Evolutionary conservation across 2,888 invertebrate genomes (phyloP), one percentile per base, ranked within the genome.

Genomic region (Caenorhabditis drosophilae): DNA sequence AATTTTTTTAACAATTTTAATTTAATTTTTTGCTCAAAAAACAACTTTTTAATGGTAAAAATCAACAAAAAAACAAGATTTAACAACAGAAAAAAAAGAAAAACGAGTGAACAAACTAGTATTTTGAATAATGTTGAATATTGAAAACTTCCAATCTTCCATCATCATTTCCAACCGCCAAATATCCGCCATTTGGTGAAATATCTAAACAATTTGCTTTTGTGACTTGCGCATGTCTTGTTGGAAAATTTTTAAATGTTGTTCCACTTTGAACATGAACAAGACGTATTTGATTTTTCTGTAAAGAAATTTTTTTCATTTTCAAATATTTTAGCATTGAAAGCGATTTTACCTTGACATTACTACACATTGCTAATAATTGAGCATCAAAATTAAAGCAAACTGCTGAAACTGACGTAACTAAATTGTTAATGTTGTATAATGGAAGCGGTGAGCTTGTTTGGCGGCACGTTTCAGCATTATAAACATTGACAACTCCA

Each of bases 401-500:
- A 12, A 69, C 46, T 9, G 68, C 51, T 2, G 68, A 67, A 16
- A 68, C 63, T 11, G 46, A 20, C 1, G 68, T 72, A 2, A 59
- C 45, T 20, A 72, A 53, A 23, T 62, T 61, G 40, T 53, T 49
- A 18, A 63, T 48, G 20, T 55, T 61, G 47, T 66, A 67, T 6
- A 69, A 40, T 2, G 72, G 69, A 2, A 36, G 55, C 18, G 72
- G 72, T 20, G 42, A 36, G 6, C 45, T 7, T 2, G 59, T 51
- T 2, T 35, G 18, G n/a, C 60, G 59, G 11, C 63, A 67, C 0
- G 50, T 44, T 3, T 16, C n/a, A 0, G 56, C 40, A 9, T 66
- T 53, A 41, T 72, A 72, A 20, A 72, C 60, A 38, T 72, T 72
- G 11, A 72, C 72, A 36, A 72, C 63, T 38, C 72, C 72, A 6